These are phyloP conservation scores for Pionites leucogaster DNA, from an alignment of 2,113 vertebrate species.

Conservation along the genomic window DNA sequence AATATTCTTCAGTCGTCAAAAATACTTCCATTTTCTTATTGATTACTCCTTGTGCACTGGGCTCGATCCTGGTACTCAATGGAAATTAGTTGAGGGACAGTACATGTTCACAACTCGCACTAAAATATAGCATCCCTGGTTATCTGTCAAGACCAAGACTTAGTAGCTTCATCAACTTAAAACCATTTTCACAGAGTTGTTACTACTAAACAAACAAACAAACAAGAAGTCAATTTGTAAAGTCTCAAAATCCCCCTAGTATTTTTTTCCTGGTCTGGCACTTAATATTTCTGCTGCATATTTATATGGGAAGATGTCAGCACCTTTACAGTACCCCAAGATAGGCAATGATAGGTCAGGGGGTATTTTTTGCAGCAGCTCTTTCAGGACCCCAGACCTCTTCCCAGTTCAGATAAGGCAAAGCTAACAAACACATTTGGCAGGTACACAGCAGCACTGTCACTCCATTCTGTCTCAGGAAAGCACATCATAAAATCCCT, in stretches of 20 bases:
- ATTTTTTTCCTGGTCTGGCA: neutral
- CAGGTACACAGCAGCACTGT: neutral
- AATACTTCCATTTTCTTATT: neutral
- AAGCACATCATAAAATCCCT: neutral
- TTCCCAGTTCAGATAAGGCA: neutral
- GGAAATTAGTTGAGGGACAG: neutral
- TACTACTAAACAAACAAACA: neutral
- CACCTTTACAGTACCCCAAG: neutral
- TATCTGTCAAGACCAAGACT: neutral
- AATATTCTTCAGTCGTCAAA: constrained; percentile 39
- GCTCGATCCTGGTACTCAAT: neutral
- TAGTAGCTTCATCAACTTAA: neutral
- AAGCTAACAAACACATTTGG: neutral
- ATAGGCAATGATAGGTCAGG: neutral
- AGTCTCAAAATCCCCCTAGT: neutral
- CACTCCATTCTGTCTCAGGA: neutral
- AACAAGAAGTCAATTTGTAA: neutral
- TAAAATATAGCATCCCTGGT: neutral
- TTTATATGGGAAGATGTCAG: neutral
- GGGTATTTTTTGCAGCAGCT: neutral
- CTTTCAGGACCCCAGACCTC: neutral
- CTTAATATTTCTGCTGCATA: neutral
- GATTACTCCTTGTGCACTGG: neutral
- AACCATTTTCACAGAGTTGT: neutral
- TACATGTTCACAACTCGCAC: rapidly evolving